A percentile compares a stretch with the other conserved stretches of the same genome.
Evolutionary conservation across 1,140 invertebrate species (phyloP).

Genomic region (Brachionus rubens): DNA sequence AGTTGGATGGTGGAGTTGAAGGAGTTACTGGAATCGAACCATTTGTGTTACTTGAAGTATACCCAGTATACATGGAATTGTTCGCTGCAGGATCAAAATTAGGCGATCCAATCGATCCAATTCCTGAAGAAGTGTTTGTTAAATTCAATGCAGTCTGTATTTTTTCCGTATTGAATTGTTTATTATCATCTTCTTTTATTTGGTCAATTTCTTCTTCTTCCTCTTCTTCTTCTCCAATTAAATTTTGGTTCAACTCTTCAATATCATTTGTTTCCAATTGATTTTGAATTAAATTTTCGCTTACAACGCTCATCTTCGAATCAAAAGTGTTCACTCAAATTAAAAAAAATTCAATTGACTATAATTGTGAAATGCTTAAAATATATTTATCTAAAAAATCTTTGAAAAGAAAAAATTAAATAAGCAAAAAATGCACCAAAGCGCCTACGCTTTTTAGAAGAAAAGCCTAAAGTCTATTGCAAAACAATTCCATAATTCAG

Average conservation of each 20-base stretch:
- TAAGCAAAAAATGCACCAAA: background rate
- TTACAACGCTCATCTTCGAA: background rate
- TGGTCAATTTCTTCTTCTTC: slow-evolving; percentile 9
- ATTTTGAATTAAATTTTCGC: background rate
- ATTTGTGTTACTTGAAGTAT: background rate
- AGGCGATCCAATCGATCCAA: slow-evolving; percentile 25
- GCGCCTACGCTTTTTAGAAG: background rate
- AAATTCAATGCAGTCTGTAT: background rate
- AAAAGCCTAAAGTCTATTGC: too few relatives aligned
- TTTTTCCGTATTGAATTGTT: background rate
- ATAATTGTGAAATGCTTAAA: slow-evolving; percentile 22
- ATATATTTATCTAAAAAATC: slow-evolving; percentile 35
- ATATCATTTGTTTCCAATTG: slow-evolving; percentile 11
- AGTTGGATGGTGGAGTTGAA: background rate
- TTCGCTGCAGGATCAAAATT: slow-evolving; percentile 2
- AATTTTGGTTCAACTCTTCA: background rate
- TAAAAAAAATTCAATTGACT: slow-evolving; percentile 18
- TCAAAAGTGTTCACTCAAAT: too few relatives aligned
- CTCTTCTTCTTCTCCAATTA: background rate
- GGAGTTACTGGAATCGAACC: background rate
- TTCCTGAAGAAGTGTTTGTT: slow-evolving; percentile 2
- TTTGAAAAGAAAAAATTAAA: background rate
- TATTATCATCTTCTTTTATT: background rate
- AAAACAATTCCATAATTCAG: too few relatives aligned
- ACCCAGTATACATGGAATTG: slow-evolving; percentile 2